phyloP scores from a whole-genome alignment of 2,888 invertebrate genomes.

The Ernsta delagoae region DNA sequence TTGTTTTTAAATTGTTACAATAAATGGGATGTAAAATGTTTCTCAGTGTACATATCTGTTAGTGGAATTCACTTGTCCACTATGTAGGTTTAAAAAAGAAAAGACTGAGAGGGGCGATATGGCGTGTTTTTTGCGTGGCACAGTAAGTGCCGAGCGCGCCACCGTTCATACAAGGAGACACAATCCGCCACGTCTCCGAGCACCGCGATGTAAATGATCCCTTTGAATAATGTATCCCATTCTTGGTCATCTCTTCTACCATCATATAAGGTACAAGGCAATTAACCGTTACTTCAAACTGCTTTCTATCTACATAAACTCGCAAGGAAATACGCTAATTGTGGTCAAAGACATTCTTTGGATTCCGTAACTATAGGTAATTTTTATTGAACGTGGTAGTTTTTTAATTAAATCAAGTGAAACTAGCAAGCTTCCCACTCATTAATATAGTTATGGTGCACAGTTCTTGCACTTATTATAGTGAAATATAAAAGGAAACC shows the following conservation, averaged over 20 bases:
- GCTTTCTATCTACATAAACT: constrained; percentile 63
- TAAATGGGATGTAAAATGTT: constrained; percentile 49
- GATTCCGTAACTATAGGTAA: no score
- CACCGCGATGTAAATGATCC: constrained; percentile 81
- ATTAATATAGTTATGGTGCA: no score
- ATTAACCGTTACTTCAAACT: constrained; percentile 77
- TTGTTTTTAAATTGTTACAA: constrained; percentile 36
- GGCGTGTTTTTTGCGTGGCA: constrained; percentile 71
- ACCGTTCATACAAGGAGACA: constrained; percentile 72
- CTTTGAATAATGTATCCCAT: constrained; percentile 82
- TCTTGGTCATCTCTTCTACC: constrained; percentile 70
- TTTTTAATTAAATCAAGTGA: not conserved
- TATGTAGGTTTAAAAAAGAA: no score
- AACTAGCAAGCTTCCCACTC: no score
- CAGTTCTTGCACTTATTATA: no score
- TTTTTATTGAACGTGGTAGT: not conserved
- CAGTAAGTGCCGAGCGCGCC: constrained; percentile 69
- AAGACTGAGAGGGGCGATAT: no score
- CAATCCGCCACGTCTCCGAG: constrained; percentile 72
- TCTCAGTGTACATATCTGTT: constrained; percentile 45
- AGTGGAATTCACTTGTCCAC: constrained; percentile 47
- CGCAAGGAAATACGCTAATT: constrained; percentile 53
- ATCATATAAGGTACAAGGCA: constrained; percentile 76
- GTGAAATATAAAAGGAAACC: no score
- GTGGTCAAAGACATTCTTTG: constrained; percentile 44